These are phyloP conservation scores for Telmatherina bonti DNA, from an alignment of 2,797 vertebrate species.

Conservation along the genomic window DNA sequence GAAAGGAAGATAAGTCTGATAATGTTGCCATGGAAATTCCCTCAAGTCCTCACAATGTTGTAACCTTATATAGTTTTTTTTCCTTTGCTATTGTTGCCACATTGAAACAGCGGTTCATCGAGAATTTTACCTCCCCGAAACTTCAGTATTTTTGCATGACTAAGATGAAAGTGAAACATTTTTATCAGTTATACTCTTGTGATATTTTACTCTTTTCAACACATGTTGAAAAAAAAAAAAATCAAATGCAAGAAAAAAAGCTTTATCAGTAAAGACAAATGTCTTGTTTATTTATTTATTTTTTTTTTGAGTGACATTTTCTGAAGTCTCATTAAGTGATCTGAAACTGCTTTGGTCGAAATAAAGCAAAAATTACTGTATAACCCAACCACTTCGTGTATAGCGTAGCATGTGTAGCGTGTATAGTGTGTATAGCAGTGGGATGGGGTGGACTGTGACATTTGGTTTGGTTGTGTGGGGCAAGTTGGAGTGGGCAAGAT, in stretches of 20 bases:
- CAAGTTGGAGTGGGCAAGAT: too few species aligned
- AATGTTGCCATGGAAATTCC: conserved; percentile 59
- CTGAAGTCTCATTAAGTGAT: not conserved
- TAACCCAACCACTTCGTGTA: too few species aligned
- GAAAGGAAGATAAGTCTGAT: conserved; percentile 33
- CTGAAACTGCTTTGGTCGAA: not conserved
- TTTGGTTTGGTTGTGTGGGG: too few species aligned
- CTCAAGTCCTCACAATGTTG: conserved; percentile 14
- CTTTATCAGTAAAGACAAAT: not conserved
- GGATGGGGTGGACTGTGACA: too few species aligned
- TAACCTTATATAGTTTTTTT: conserved; percentile 43
- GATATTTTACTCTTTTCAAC: not conserved
- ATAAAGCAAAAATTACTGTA: not conserved
- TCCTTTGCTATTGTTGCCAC: conserved; percentile 20
- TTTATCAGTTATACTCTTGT: conserved; percentile 17
- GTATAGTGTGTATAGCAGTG: not conserved
- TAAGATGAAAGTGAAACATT: not conserved
- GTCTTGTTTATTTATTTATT: not conserved
- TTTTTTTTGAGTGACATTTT: not conserved
- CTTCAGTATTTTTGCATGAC: not conserved
- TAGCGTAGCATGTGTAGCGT: too few species aligned
- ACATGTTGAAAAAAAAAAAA: not conserved
- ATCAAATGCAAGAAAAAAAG: not conserved
- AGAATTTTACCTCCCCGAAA: not conserved
- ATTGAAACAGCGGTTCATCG: conserved; percentile 3